Evolutionary conservation across 2,888 invertebrate genomes (phyloP).

Genomic region (Scelioninae gen. 1): DNA sequence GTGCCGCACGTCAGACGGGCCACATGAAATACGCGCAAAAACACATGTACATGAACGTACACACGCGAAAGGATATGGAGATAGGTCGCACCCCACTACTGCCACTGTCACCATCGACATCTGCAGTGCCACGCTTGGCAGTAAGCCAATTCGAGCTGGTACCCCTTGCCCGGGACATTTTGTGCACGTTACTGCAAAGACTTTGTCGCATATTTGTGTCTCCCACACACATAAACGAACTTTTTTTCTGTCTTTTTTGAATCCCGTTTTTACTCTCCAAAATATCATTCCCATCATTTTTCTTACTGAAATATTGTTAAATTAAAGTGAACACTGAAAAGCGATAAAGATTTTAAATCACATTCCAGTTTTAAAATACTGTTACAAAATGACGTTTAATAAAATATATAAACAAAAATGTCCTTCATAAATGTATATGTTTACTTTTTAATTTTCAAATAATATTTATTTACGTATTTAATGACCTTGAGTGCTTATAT

Average conservation of each 20-base stretch:
- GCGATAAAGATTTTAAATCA: too few relatives aligned
- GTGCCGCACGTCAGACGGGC: conserved; percentile 64
- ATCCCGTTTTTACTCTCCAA: background rate
- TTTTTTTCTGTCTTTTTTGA: conserved; percentile 2
- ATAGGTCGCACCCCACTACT: conserved; percentile 62
- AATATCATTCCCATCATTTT: too few relatives aligned
- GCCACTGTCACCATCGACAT: conserved; percentile 78
- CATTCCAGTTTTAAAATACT: too few relatives aligned
- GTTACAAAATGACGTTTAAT: too few relatives aligned
- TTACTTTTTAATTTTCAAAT: too few relatives aligned
- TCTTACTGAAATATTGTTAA: too few relatives aligned
- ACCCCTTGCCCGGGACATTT: conserved; percentile 67
- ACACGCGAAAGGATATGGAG: conserved; percentile 27
- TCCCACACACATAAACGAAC: conserved; percentile 2
- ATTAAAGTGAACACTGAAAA: too few relatives aligned
- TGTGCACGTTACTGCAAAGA: conserved; percentile 71
- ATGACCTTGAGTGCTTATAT: too few relatives aligned
- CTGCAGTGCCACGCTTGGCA: conserved; percentile 83
- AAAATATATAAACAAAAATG: too few relatives aligned
- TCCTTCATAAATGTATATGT: too few relatives aligned
- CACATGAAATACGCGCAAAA: conserved; percentile 41
- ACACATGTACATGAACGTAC: conserved; percentile 32
- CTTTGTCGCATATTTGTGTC: conserved; percentile 67
- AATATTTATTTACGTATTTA: too few relatives aligned
- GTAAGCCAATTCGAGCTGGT: conserved; percentile 76